Conservation (phyloP, 2,113 vertebrate species). For the Grantiella picta region DNA sequence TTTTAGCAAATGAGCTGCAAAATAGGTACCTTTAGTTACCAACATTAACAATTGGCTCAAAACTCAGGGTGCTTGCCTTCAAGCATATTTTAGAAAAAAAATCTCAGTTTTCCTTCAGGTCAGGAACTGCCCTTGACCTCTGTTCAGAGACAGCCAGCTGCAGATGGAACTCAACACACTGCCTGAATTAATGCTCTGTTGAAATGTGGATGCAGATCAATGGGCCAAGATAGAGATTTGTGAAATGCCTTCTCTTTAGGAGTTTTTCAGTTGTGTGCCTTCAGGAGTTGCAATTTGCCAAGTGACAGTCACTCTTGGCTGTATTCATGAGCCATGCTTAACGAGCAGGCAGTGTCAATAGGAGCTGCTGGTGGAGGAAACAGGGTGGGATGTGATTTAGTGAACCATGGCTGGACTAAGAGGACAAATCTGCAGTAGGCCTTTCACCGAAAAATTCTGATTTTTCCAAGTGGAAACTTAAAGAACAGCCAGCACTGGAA, state of each 20-base stretch:
- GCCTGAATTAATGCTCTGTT: not conserved
- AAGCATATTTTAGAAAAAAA: not conserved
- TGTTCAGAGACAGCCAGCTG: not conserved
- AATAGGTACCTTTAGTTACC: not conserved
- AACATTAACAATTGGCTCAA: not conserved
- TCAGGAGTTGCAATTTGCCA: not conserved
- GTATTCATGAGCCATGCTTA: not conserved
- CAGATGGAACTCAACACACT: not conserved
- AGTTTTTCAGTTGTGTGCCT: not conserved
- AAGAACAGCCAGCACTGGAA: not conserved
- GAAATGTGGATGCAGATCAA: not conserved
- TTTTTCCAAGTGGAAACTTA: not conserved
- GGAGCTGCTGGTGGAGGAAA: not conserved
- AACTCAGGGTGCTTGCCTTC: not conserved
- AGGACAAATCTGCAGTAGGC: not conserved
- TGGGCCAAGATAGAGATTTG: not conserved
- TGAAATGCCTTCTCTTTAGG: not conserved
- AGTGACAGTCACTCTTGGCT: not conserved
- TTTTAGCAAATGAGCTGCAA: not conserved
- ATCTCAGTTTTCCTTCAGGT: not conserved
- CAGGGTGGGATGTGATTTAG: not conserved
- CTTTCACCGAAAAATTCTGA: not conserved
- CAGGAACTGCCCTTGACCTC: not conserved
- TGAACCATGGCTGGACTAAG: not conserved
- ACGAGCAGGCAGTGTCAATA: not conserved